Conservation (phyloP, 2,888 invertebrate genomes). For the Limnephilus rhombicus region DNA sequence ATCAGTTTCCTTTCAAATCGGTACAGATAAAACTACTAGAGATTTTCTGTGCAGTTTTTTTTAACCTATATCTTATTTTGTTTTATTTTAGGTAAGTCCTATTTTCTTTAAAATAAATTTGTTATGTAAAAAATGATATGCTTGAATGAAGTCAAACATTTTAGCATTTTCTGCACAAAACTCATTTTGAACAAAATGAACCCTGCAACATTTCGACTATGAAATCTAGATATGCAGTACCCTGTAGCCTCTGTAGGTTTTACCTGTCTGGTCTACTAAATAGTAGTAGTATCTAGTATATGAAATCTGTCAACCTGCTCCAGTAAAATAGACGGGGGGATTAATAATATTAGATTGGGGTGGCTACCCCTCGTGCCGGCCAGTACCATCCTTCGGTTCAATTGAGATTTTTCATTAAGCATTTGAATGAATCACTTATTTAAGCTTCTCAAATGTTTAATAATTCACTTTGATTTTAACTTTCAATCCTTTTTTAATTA, state of each 20-base stretch:
- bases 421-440: background rate
- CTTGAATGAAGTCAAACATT: background rate
- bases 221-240: background rate
- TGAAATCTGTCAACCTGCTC: background rate
- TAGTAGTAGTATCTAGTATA: background rate
- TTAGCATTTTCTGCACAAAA: background rate
- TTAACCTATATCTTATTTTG: too few species aligned
- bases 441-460: background rate
- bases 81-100: too few species aligned
- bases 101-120: background rate
- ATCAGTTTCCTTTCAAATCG: background rate
- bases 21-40: too few species aligned
- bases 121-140: background rate
- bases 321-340: background rate
- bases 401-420: background rate
- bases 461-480: background rate
- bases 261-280: background rate
- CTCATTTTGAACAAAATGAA: background rate
- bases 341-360: background rate
- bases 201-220: background rate
- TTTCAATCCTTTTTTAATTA: background rate
- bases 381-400: background rate
- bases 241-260: background rate
- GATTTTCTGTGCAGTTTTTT: too few species aligned
- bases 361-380: background rate